A percentile compares a stretch with the other conserved stretches of the same genome.
These are phyloP conservation scores for Nomia melanderi DNA, from an alignment of 1,140 invertebrate species.

Conservation along the genomic window DNA sequence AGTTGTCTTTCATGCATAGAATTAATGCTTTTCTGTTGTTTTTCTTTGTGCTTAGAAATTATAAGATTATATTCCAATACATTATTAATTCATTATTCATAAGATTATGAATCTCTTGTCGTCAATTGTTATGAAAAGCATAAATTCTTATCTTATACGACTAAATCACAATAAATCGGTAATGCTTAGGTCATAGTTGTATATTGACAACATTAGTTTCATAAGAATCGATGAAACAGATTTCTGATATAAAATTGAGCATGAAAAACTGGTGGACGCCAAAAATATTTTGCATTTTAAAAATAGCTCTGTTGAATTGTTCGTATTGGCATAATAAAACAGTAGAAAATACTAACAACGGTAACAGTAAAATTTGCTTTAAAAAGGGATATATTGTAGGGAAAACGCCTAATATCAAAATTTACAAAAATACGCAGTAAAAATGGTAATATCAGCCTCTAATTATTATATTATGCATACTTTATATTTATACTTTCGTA, in stretches of 20 bases:
- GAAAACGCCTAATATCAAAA: conserved; percentile 54
- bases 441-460: conserved; percentile 25
- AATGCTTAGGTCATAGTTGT: conserved; percentile 50
- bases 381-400: conserved; percentile 37
- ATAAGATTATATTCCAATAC: conserved; percentile 36
- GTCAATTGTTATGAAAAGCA: conserved; percentile 48
- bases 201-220: conserved; percentile 35
- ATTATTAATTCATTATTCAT: conserved; percentile 53
- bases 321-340: conserved; percentile 29
- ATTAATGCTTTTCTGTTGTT: conserved; percentile 30
- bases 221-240: conserved; percentile 25
- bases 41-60: conserved; percentile 20
- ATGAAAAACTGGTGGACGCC: conserved; percentile 20
- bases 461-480: conserved; percentile 48
- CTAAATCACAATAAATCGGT: conserved; percentile 58
- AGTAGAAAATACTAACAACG: conserved; percentile 43
- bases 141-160: conserved; percentile 44
- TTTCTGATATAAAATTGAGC: conserved; percentile 36
- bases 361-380: conserved; percentile 48
- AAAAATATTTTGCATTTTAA: conserved; percentile 35
- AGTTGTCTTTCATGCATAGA: conserved; percentile 17
- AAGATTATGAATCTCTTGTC: conserved; percentile 32
- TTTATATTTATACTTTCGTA: conserved; percentile 33
- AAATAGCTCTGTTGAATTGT: conserved; percentile 22
- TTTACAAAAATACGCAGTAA: conserved; percentile 53